Evolutionary conservation across 2,797 vertebrate species (phyloP).

Genomic region (Gallinago stenura): DNA sequence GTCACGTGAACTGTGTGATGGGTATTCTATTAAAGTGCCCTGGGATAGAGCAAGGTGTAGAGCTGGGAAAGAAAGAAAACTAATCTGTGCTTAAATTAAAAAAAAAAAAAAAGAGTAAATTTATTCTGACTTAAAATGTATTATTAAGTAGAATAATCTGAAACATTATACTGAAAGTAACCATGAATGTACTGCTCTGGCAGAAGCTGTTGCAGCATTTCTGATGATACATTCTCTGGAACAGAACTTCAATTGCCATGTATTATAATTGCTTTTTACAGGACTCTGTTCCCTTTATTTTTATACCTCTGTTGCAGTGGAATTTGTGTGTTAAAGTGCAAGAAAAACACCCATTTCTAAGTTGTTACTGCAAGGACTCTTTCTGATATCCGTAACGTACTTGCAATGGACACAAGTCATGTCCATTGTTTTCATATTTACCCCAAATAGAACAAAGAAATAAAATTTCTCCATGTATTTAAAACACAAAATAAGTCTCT

Average conservation of each 20-base stretch:
- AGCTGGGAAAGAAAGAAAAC: neutral
- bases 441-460: neutral
- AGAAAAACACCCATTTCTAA: neutral
- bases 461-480: neutral
- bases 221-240: neutral
- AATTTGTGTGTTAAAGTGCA: neutral
- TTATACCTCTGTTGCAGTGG: neutral
- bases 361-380: neutral
- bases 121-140: neutral
- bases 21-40: neutral
- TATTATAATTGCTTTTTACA: neutral
- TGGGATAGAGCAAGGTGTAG: neutral
- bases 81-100: neutral
- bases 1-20: neutral
- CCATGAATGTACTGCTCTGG: neutral
- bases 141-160: neutral
- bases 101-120: neutral
- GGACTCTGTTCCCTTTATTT: neutral
- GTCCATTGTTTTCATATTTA: neutral
- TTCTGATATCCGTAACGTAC: neutral
- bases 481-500: neutral
- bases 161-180: neutral
- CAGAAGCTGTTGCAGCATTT: neutral
- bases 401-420: neutral
- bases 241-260: neutral